Evolutionary conservation across 1,140 invertebrate species (phyloP), one percentile per base, ranked within the genome.

Genomic region (Diorhabda elongata): DNA sequence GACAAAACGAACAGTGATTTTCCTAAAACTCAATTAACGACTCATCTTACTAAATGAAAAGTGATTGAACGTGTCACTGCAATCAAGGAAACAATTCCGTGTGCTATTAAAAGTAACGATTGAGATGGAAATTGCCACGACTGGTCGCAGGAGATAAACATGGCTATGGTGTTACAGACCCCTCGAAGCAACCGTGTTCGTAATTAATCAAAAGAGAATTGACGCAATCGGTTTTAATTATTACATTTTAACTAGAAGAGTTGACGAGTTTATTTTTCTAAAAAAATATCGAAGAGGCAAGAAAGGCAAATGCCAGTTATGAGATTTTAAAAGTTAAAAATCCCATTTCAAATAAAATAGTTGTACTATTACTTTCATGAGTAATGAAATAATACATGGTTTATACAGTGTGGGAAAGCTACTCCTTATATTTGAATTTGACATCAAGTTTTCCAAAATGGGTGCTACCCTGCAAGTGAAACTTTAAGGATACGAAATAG

Each of bases 181-280:
- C 66, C 70, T 65, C 69, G 61, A 65, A 72, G 64, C 67, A 58
- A 71, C 66, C 73, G 75, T 77, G 77, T 77, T 78, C 77, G 77
- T 76, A 78, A 78, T 78, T 77, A 78, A 78, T 78, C 77, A 78
- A 77, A 78, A 78, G 77, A 78, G 77, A 77, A 78, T 78, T 76
- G 77, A 78, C 77, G 75, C 73, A 76, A 74, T 77, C 72, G 72
- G 75, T 77, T 77, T 77, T 77, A 77, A 78, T 77, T 78, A 78
- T 74, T 77, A 75, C 73, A 52, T 52, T 52, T 6, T 52, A n/a
- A n/a, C 47, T 2, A 1, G 71, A 26, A 26, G 26, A 26, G 26
- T 26, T 26, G 26, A 26, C 26, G 26, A 26, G 26, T 26, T 26
- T 26, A 26, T 26, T 26, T 26, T 26, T 26, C 26, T 26, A 26